Conservation (phyloP, 2,888 invertebrate species). For the Sialis lutaria region DNA sequence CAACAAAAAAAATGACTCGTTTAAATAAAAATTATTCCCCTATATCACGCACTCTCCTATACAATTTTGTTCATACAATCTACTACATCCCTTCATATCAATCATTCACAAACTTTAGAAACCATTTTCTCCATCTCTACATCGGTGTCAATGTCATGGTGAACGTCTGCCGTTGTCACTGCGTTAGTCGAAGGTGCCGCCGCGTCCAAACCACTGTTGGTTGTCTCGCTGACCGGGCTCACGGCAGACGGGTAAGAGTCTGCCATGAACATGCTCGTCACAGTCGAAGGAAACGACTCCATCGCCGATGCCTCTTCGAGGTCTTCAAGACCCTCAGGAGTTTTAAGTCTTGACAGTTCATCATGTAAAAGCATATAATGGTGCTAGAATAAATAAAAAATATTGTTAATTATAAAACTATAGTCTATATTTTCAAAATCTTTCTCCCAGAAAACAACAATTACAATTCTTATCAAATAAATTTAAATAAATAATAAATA, state of each 20-base stretch:
- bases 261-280: slow-evolving; percentile 7
- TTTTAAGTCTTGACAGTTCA: slow-evolving; percentile 66
- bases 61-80: too few relatives aligned
- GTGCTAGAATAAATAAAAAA: slow-evolving; percentile 32
- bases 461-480: too few relatives aligned
- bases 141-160: slow-evolving; percentile 39
- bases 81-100: slow-evolving; percentile 10
- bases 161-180: slow-evolving; percentile 12
- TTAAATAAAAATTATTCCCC: too few relatives aligned
- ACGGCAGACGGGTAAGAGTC: slow-evolving; percentile 3
- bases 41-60: too few relatives aligned
- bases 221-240: slow-evolving; percentile 13
- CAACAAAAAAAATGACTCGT: too few relatives aligned
- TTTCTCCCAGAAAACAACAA: too few relatives aligned
- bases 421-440: neutral
- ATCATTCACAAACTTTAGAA: slow-evolving; percentile 45
- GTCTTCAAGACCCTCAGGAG: slow-evolving; percentile 59
- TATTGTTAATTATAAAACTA: neutral
- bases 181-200: slow-evolving; percentile 11
- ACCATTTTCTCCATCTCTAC: slow-evolving; percentile 66
- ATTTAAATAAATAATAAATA: too few relatives aligned
- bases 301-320: slow-evolving; percentile 35
- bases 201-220: slow-evolving; percentile 16
- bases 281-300: slow-evolving; percentile 10
- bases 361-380: slow-evolving; percentile 72